A percentile compares a stretch with the other conserved stretches of the same genome.
Evolutionary conservation across 2,113 vertebrate genomes (phyloP).

Genomic region (Tychaedon coryphoeus): DNA sequence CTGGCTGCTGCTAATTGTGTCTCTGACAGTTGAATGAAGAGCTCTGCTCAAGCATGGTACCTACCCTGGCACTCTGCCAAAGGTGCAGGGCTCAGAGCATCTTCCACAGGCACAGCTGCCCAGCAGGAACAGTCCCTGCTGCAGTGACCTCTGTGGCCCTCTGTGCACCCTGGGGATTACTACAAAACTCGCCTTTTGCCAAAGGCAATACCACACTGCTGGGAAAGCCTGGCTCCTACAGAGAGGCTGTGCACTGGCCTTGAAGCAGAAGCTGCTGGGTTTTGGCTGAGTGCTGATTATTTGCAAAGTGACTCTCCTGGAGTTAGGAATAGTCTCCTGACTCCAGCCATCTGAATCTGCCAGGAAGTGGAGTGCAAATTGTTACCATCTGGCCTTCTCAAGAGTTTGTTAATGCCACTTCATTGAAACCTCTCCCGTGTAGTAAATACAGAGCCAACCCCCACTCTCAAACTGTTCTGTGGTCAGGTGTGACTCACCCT

Average conservation of each 20-base stretch:
- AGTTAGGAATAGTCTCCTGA: background rate
- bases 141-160: background rate
- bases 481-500: slow-evolving; percentile 74
- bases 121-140: background rate
- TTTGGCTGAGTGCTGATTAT: background rate
- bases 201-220: background rate
- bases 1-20: background rate
- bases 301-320: background rate
- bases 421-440: background rate
- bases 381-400: background rate
- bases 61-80: background rate
- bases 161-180: background rate
- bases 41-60: background rate
- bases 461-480: background rate
- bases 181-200: background rate
- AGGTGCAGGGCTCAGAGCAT: background rate
- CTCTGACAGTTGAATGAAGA: background rate
- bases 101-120: background rate
- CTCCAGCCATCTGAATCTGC: background rate
- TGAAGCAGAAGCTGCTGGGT: background rate
- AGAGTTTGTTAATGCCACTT: background rate
- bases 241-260: background rate
- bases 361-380: background rate
- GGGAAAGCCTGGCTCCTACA: background rate
- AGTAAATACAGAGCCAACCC: background rate